A percentile compares a stretch with the other conserved stretches of the same genome.
These are phyloP conservation scores for Gopherus evgoodei DNA, from an alignment of 2,113 vertebrate genomes.

Conservation along the genomic window DNA sequence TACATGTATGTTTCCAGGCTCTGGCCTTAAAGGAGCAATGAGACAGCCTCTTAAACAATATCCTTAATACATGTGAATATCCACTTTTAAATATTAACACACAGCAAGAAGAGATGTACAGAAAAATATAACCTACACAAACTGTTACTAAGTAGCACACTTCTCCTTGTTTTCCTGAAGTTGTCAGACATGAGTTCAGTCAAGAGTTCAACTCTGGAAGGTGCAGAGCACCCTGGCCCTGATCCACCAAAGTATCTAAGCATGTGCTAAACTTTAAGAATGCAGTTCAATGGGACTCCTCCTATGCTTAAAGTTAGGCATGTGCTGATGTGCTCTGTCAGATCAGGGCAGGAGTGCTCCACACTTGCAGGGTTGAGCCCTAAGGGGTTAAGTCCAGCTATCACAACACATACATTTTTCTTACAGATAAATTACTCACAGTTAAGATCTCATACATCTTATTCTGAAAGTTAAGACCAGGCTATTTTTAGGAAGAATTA, in stretches of 20 bases:
- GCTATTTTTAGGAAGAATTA: not conserved
- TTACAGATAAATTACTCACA: not conserved
- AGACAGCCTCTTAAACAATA: not conserved
- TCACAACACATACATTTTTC: not conserved
- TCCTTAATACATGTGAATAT: not conserved
- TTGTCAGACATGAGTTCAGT: not conserved
- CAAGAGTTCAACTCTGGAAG: not conserved
- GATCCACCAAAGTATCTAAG: not conserved
- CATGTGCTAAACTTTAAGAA: not conserved
- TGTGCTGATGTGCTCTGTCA: not conserved
- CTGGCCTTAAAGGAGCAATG: not conserved
- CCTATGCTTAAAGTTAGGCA: not conserved
- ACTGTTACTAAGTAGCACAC: not conserved
- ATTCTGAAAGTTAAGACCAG: not conserved
- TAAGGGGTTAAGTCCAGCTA: not conserved
- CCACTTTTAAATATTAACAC: not conserved
- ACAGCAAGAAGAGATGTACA: not conserved
- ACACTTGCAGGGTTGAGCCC: not conserved
- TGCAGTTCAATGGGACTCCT: not conserved
- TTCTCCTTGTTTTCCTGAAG: not conserved
- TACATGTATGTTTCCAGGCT: not conserved
- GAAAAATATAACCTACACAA: not conserved
- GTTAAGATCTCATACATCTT: not conserved
- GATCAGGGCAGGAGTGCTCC: not conserved
- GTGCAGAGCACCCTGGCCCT: not conserved